Percentiles rank a stretch among this genome's conserved stretches.
Evolutionary conservation across 2,797 vertebrate genomes (phyloP).

Genomic region (Coccyzus lansbergi): DNA sequence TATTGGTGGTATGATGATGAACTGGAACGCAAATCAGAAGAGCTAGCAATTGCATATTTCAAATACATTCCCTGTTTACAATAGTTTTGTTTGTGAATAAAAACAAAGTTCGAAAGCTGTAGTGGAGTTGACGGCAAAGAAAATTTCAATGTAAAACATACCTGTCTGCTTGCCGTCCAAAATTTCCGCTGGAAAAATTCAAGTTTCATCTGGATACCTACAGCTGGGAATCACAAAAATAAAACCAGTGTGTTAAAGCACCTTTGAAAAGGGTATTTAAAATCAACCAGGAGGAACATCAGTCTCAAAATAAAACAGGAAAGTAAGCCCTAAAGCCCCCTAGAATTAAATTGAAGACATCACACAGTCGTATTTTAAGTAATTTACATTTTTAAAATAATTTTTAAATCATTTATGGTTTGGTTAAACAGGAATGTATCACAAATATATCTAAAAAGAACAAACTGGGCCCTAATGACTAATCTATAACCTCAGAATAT

Average conservation of each 20-base stretch:
- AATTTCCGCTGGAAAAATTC: constrained; percentile 99
- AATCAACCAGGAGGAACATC: neutral
- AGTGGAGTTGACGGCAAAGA: neutral
- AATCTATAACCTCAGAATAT: neutral
- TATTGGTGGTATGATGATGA: neutral
- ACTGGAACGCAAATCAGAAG: neutral
- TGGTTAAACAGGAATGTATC: neutral
- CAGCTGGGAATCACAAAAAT: constrained; percentile 85
- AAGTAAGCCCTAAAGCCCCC: neutral
- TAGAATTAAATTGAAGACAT: neutral
- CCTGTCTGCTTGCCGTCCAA: constrained; percentile 99
- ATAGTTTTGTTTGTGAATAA: neutral
- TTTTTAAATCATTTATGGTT: neutral
- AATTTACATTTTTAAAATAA: too few species aligned
- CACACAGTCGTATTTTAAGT: neutral
- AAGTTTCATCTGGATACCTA: constrained; percentile 99
- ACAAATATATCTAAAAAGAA: neutral
- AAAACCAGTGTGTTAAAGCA: neutral
- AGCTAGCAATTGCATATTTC: neutral
- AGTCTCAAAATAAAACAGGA: neutral
- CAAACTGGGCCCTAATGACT: neutral
- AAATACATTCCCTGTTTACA: neutral
- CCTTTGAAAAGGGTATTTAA: neutral
- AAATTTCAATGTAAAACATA: constrained; percentile 68
- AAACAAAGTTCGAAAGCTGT: neutral